Percentiles rank a stretch among this genome's conserved stretches.
These are phyloP conservation scores for Neodiprion fabricii DNA, from an alignment of 1,140 invertebrate genomes.

Conservation along the genomic window DNA sequence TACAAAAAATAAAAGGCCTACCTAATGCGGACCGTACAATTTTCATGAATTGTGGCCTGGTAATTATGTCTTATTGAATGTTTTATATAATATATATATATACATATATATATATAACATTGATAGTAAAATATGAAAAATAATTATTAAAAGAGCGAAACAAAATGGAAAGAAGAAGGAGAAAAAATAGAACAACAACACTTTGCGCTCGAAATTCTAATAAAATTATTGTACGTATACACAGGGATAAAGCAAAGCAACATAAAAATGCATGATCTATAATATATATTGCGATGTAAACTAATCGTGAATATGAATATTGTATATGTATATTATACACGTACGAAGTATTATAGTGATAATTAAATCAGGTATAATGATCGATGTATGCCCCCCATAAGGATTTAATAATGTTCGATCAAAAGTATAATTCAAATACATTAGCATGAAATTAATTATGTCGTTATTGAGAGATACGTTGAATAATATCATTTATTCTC, in stretches of 20 bases:
- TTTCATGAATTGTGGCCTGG: constrained; percentile 4
- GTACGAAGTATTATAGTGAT: too few species aligned
- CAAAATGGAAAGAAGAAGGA: too few species aligned
- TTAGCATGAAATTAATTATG: background rate
- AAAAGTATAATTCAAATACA: background rate
- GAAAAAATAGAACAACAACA: too few species aligned
- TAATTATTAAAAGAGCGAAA: too few species aligned
- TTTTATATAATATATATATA: too few species aligned
- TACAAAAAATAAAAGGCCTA: background rate
- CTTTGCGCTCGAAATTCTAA: too few species aligned
- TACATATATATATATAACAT: too few species aligned
- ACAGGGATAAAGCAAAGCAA: background rate
- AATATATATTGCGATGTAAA: background rate
- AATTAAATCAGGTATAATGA: too few species aligned
- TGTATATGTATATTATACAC: too few species aligned
- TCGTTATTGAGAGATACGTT: background rate
- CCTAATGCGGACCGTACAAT: background rate
- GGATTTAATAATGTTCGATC: background rate
- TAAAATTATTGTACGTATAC: background rate
- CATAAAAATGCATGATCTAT: constrained; percentile 5
- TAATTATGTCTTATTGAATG: background rate
- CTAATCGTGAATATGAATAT: too few species aligned
- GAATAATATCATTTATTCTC: background rate
- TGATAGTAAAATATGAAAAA: too few species aligned
- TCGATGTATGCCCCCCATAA: background rate